These are phyloP conservation scores for Parasteatoda tepidariorum DNA, from an alignment of 1,140 invertebrate genomes.

Conservation along the genomic window DNA sequence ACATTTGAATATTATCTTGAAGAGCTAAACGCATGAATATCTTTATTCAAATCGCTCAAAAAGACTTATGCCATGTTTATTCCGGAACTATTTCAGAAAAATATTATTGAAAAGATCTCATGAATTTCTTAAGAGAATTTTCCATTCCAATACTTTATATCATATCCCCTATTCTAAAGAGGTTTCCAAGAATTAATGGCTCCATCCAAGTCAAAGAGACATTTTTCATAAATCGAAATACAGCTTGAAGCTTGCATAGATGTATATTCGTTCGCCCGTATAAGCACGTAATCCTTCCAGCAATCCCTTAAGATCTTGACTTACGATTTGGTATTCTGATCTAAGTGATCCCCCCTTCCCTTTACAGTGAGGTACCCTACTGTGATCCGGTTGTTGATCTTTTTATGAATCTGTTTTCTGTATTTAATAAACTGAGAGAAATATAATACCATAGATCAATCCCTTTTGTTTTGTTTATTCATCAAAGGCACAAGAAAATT, in stretches of 20 bases:
- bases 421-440: slow-evolving; percentile 51
- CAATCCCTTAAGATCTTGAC: slow-evolving; percentile 39
- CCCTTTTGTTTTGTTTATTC: slow-evolving; percentile 5
- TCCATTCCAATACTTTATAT: no score
- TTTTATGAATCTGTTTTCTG: slow-evolving; percentile 38
- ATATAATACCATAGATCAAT: slow-evolving; percentile 14
- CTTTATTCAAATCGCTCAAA: no score
- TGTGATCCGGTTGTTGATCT: slow-evolving; percentile 30
- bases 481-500: background rate
- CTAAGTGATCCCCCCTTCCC: background rate
- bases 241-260: background rate
- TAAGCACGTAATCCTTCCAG: slow-evolving; percentile 41
- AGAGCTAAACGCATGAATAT: no score
- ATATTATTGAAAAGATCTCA: no score
- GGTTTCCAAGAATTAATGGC: background rate
- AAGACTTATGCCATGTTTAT: no score
- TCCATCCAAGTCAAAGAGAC: background rate
- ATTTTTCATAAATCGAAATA: slow-evolving; percentile 35
- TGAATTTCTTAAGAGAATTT: no score
- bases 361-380: background rate
- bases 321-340: slow-evolving; percentile 55
- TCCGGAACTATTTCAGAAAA: no score
- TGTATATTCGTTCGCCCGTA: background rate
- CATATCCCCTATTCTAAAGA: no score
- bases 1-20: no score